Percentiles rank a stretch among this genome's conserved stretches.
Conservation (phyloP, 1,140 invertebrate genomes). For the Venturia canescens region DNA sequence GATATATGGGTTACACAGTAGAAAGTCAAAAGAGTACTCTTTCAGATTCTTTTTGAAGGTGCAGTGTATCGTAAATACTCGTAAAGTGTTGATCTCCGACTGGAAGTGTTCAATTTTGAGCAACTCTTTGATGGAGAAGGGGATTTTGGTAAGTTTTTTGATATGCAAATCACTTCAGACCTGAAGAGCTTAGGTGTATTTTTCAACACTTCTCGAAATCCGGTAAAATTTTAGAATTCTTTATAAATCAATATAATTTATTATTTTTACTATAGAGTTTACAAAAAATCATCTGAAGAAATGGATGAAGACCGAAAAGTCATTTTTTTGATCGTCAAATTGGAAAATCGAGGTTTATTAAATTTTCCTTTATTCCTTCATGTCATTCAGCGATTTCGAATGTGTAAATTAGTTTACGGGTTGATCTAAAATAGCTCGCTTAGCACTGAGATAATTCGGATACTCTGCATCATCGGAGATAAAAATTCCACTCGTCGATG, state of each 20-base stretch:
- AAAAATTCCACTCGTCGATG: background rate
- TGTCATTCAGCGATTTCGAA: too few relatives aligned
- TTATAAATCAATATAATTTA: too few relatives aligned
- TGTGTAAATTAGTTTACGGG: too few relatives aligned
- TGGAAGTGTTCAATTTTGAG: background rate
- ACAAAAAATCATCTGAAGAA: too few relatives aligned
- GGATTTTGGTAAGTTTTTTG: background rate
- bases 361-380: too few relatives aligned
- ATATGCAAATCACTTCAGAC: background rate
- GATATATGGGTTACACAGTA: background rate
- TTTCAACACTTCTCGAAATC: background rate
- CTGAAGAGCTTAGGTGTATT: background rate
- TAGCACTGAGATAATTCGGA: too few relatives aligned
- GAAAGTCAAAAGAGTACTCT: background rate
- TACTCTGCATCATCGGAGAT: background rate
- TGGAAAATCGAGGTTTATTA: too few relatives aligned
- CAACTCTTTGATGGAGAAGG: background rate
- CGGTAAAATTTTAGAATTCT: background rate
- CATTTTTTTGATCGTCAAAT: too few relatives aligned
- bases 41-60: background rate
- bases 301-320: too few relatives aligned
- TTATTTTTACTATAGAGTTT: too few relatives aligned
- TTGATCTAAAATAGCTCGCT: too few relatives aligned
- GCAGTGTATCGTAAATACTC: conserved; percentile 1
- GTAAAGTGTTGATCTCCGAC: background rate